Evolutionary conservation across 2,797 vertebrate species (phyloP).

Genomic region (Phalanger gymnotis): DNA sequence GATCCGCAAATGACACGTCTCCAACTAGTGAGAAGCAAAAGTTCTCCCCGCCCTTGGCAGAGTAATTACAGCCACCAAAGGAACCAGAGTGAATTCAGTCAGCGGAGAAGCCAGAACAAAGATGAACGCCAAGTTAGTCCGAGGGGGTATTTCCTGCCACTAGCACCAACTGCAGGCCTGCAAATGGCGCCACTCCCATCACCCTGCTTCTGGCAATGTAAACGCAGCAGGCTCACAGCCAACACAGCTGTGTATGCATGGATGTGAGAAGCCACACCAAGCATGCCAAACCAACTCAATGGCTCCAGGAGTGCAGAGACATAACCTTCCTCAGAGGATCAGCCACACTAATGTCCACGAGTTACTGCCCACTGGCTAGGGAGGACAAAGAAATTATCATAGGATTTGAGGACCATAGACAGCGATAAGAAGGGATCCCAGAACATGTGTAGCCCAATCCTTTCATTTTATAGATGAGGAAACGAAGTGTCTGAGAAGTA

Average conservation of each 20-base stretch:
- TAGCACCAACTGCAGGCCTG: background rate
- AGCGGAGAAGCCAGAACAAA: background rate
- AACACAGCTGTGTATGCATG: background rate
- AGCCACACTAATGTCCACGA: background rate
- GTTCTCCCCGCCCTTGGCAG: constrained; percentile 46
- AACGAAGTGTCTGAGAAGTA: background rate
- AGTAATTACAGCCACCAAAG: constrained; percentile 27
- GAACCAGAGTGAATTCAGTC: background rate
- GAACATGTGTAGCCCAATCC: background rate
- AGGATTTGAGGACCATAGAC: background rate
- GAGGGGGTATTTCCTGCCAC: background rate
- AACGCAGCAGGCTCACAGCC: background rate
- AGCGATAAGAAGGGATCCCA: background rate
- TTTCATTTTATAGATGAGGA: background rate
- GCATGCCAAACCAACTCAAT: background rate
- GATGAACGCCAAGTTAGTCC: background rate
- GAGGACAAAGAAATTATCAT: background rate
- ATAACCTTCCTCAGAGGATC: background rate
- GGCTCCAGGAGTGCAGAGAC: background rate
- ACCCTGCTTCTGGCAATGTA: background rate
- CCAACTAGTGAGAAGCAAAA: constrained; percentile 45
- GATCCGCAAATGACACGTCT: constrained; percentile 57
- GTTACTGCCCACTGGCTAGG: background rate
- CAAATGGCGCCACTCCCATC: background rate
- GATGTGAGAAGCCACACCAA: background rate